Conservation (phyloP, 2,113 vertebrate species). For the Megaptera novaeangliae region DNA sequence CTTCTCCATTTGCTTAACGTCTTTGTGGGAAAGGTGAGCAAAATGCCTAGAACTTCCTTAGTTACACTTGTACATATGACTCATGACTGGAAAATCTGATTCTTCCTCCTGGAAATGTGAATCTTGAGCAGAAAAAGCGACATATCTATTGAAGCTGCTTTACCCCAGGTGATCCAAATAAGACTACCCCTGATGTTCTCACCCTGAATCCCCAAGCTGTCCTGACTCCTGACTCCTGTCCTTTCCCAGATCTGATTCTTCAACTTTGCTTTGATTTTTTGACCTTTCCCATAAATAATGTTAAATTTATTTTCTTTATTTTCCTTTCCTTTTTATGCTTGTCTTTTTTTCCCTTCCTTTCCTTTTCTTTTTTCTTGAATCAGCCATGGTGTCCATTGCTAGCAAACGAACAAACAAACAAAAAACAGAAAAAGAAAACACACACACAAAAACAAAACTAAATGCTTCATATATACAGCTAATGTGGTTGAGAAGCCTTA, state of each 20-base stretch:
- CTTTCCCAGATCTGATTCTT: background rate
- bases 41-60: background rate
- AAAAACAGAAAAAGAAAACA: background rate
- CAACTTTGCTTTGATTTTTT: background rate
- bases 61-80: background rate
- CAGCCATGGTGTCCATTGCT: background rate
- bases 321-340: background rate
- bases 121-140: too few relatives aligned
- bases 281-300: background rate
- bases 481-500: background rate
- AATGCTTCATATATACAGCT: accelerated
- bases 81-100: background rate
- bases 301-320: background rate
- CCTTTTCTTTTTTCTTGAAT: background rate
- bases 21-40: background rate
- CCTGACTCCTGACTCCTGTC: too few relatives aligned
- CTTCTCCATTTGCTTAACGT: background rate
- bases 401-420: background rate
- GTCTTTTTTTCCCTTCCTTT: background rate
- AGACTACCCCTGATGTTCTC: too few relatives aligned
- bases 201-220: background rate
- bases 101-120: background rate
- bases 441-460: background rate
- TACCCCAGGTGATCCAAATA: too few relatives aligned
- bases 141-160: background rate